Conservation (phyloP, 2,113 vertebrate species). For the Morphnarchus princeps region DNA sequence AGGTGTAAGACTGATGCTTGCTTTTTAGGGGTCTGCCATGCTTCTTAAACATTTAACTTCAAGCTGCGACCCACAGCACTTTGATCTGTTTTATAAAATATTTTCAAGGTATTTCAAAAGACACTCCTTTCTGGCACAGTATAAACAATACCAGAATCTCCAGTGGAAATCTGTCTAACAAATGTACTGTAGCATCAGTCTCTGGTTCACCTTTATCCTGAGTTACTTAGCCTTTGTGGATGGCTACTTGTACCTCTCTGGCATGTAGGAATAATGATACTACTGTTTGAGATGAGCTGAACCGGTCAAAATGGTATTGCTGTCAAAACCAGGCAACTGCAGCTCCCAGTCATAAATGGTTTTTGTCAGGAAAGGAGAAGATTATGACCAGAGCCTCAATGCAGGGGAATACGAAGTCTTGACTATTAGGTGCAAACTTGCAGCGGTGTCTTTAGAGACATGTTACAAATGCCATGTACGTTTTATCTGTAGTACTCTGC, state of each 20-base stretch:
- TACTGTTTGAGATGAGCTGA: not conserved
- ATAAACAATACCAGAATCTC: not conserved
- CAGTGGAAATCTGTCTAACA: not conserved
- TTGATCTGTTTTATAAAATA: not conserved
- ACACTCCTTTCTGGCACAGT: not conserved
- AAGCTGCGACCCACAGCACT: not conserved
- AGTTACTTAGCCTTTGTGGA: not conserved
- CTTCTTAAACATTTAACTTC: not conserved
- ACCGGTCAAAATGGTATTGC: not conserved
- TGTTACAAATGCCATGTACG: fast-evolving
- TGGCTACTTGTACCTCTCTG: not conserved
- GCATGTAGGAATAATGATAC: not conserved
- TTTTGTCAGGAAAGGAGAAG: not conserved
- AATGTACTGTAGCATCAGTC: not conserved
- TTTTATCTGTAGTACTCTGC: not conserved
- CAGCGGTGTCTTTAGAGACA: not conserved
- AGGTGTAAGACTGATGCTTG: conserved; percentile 3
- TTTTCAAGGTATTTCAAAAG: not conserved
- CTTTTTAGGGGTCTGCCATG: not conserved
- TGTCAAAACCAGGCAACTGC: not conserved
- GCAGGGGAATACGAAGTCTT: not conserved
- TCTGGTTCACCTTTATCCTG: not conserved
- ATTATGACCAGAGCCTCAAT: not conserved
- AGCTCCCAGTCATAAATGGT: not conserved
- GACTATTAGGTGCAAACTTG: not conserved